Base-by-base conservation (phyloP, 1,140 invertebrate genomes). In the Microplitis mediator region DNA sequence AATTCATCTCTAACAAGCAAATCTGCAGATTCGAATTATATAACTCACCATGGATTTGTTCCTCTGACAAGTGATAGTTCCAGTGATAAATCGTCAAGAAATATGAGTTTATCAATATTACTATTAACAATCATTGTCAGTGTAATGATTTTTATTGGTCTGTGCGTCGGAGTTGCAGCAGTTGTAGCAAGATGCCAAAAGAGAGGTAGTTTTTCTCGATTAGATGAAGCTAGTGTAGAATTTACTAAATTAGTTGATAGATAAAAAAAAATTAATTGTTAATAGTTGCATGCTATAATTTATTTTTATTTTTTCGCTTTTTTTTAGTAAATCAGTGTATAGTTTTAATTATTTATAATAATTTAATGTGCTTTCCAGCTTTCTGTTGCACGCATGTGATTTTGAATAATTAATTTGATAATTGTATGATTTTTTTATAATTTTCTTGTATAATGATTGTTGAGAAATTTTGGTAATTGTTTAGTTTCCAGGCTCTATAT, bases 181-280 rank as follows among this genome's bases (percentile, higher is more conserved):
- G 74, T 82, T 72, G 62, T 87, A 54, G 81, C 84, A 50, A 82
- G 78, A 78, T 85, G 81, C 77, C 81, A 82, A 76, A 86, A 86
- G 81, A 77, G 85, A 86, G 86, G 85, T 87, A 87, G 82, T 81
- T 72, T 69, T 63, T 72, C 50, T 67, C 31, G 62, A 72, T 78
- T 81, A 73, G 77, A 82, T 66, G 79, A 83, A 73, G 45, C 78
- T 72, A 64, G 66, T 73, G 74, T 85, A 72, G 83, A 86, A 81
- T 84, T 85, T 69, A 80, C 78, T 71, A 85, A 85, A 80, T 77
- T 87, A 80, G 79, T 50, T 23, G 39, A 45, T 45, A 45, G 39
- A 45, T 45, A n/a, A 65, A 50, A 23, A 23, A 62, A 11, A 36
- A 39, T 62, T 34, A 36, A 35, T 63, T 74, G 74, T 51, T 9